Evolutionary conservation across 2,797 vertebrate genomes (phyloP).

Genomic region (Eulemur mongoz): DNA sequence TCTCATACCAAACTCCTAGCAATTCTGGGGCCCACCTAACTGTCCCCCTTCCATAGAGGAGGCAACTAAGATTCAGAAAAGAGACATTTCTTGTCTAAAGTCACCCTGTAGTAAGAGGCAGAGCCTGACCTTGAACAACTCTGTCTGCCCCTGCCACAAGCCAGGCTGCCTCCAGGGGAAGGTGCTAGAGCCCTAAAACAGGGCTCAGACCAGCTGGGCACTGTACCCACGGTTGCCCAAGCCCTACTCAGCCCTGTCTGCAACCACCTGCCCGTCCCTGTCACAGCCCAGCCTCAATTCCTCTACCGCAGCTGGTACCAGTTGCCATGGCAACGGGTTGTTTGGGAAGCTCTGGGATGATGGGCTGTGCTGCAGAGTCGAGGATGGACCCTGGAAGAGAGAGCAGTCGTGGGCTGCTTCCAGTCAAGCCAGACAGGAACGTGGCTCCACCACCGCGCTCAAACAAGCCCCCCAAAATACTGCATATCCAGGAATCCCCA

Average conservation of each 20-base stretch:
- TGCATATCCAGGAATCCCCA: not conserved
- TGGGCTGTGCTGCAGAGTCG: constrained; percentile 57
- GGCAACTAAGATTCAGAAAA: not conserved
- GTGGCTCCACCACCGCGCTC: not conserved
- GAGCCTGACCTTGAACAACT: constrained; percentile 1
- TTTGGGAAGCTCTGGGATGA: constrained; percentile 58
- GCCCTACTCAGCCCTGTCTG: not conserved
- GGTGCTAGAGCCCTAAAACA: not conserved
- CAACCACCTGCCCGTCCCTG: not conserved
- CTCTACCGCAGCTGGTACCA: constrained; percentile 6
- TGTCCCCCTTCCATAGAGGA: not conserved
- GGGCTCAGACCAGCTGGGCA: not conserved
- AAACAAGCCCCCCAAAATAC: not conserved
- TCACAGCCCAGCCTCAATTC: constrained; percentile 47
- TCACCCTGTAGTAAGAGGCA: not conserved
- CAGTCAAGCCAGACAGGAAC: not conserved
- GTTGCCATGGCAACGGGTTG: constrained; percentile 67
- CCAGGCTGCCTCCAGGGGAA: not conserved
- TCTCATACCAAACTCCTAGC: not conserved
- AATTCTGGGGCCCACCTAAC: not conserved
- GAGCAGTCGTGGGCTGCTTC: not conserved
- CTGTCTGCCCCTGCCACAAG: not conserved
- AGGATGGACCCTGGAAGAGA: constrained; percentile 52
- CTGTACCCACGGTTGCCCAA: not conserved
- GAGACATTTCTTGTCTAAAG: not conserved